Base-by-base conservation (phyloP, 64 coral and sea anemone genomes). In the Montipora sp. region DNA sequence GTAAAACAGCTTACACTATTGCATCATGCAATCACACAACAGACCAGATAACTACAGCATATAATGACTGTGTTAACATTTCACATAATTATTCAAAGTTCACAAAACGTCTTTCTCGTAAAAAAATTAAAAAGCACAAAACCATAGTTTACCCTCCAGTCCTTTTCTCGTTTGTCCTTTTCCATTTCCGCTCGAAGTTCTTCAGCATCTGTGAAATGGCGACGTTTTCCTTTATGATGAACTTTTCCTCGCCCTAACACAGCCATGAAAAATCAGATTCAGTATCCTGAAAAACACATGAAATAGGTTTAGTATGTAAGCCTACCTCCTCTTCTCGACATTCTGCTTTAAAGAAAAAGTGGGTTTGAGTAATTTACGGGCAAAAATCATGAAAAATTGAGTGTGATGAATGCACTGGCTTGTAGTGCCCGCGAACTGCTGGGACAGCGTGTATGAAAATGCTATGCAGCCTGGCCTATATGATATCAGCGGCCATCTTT, bases 131-230 rank as follows among this genome's bases (percentile, higher is more conserved):
- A 23, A 4, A 48, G 8, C 16, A 11, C 57, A 75, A 9, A 24
- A 78, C 59, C 53, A 48, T 49, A 19, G 15, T 67, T 94, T 96
- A 99, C 98, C 89, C 92, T 84, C 98, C 98, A 94, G 53, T 96
- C 92, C 73, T 86, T 78, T 3, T 96, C 57, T 24, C 95, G 82
- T 74, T 94, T 96, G 46, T 95, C 94, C 82, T 92, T 99, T 61
- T 99, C 98, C 85, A 90, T 70, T 53, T 99, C 92, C 23, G 75
- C 83, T 77, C 83, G 77, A 2, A 99, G 75, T 48, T 99, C 98
- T 48, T 96, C 98, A 80, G 95, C 98, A 51, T 95, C 92, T 15
- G 95, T 99, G 86, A 99, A 99, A 91, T 99, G 98, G 66, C 98
- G 87, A 20, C 92, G 77, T 66, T 94, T 80, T 63, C 98, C 98